Evolutionary conservation across 1,140 invertebrate genomes (phyloP).

Genomic region (Drosophila burlai): DNA sequence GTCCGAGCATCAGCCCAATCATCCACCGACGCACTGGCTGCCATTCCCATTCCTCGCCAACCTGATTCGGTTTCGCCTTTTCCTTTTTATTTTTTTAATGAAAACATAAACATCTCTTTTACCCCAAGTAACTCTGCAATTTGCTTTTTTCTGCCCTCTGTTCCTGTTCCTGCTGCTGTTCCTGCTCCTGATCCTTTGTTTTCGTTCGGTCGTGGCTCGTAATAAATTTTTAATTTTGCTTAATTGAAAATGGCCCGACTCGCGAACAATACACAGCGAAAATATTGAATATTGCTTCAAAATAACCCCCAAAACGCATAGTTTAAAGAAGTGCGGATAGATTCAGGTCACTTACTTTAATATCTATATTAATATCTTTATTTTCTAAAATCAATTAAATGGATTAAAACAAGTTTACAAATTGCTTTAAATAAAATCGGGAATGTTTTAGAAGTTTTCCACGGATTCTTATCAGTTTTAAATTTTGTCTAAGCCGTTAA

Average conservation of each 20-base stretch:
- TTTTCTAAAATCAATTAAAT: neutral
- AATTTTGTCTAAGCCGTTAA: neutral
- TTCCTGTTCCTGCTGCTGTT: slow-evolving; percentile 22
- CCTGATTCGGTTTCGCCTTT: slow-evolving; percentile 40
- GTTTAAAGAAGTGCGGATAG: neutral
- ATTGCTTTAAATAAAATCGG: neutral
- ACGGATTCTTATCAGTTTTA: neutral
- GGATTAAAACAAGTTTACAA: neutral
- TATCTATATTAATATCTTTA: neutral
- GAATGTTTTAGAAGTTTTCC: neutral
- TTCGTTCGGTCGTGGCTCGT: slow-evolving; percentile 65
- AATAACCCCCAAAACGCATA: neutral
- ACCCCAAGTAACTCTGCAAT: slow-evolving; percentile 53
- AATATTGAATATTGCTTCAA: slow-evolving; percentile 9
- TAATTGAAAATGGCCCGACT: slow-evolving; percentile 74
- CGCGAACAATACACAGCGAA: slow-evolving; percentile 9
- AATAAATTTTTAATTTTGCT: slow-evolving; percentile 84
- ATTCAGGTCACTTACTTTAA: neutral
- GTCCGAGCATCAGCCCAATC: slow-evolving; percentile 61
- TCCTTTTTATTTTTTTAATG: slow-evolving; percentile 52
- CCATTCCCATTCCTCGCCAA: slow-evolving; percentile 12
- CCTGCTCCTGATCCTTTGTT: slow-evolving; percentile 62
- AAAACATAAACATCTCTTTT: slow-evolving; percentile 75
- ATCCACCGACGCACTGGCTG: slow-evolving; percentile 69
- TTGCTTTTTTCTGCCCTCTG: slow-evolving; percentile 32